A percentile compares a stretch with the other conserved stretches of the same genome.
These are phyloP conservation scores for Diprion similis DNA, from an alignment of 1,140 invertebrate species.

Conservation along the genomic window DNA sequence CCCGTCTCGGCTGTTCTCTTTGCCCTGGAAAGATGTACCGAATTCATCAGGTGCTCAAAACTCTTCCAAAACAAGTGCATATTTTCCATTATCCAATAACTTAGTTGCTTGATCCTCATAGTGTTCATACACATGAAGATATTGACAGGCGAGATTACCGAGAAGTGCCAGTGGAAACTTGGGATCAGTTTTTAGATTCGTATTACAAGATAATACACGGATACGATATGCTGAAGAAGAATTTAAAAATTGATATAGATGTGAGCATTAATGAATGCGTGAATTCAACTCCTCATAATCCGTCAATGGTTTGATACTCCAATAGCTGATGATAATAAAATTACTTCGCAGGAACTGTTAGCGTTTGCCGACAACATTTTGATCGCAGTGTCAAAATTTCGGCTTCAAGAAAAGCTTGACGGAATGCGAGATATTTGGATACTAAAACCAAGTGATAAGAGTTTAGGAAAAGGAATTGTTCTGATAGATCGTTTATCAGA, in stretches of 20 bases:
- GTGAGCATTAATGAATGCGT: neutral
- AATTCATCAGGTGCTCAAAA: constrained; percentile 48
- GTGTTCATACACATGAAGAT: constrained; percentile 31
- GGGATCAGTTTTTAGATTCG: constrained; percentile 48
- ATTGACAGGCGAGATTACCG: constrained; percentile 35
- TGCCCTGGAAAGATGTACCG: constrained; percentile 57
- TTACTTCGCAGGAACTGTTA: constrained; percentile 58
- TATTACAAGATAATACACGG: constrained; percentile 59
- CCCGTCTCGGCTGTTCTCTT: constrained; percentile 55
- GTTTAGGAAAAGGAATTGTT: constrained; percentile 67
- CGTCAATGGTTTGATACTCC: neutral
- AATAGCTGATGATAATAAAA: constrained; percentile 36
- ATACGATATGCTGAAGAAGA: constrained; percentile 45
- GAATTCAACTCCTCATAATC: neutral
- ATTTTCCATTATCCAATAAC: neutral
- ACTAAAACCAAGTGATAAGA: constrained; percentile 69
- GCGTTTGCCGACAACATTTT: constrained; percentile 62
- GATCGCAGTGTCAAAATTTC: constrained; percentile 60
- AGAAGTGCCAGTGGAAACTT: constrained; percentile 45
- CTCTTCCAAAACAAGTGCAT: neutral
- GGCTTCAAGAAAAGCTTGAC: constrained; percentile 60
- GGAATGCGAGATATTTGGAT: constrained; percentile 70
- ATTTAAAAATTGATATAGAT: constrained; percentile 50
- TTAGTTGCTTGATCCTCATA: constrained; percentile 47
- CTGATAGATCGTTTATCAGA: constrained; percentile 64